Evolutionary conservation across 2,797 vertebrate genomes (phyloP).

Genomic region (Passerculus sandwichensis): DNA sequence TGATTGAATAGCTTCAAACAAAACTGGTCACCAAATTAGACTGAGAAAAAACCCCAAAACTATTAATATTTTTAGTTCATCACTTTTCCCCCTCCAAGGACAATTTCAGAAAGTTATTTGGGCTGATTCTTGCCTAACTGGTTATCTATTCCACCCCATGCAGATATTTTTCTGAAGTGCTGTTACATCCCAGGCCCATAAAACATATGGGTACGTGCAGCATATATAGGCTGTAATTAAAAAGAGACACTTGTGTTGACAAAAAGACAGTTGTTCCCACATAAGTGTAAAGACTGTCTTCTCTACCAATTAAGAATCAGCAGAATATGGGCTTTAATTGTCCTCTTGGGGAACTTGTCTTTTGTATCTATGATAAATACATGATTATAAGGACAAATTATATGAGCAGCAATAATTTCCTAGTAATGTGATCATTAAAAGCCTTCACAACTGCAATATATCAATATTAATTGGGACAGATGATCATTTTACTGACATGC

Average conservation of each 20-base stretch:
- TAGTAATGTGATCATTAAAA: conserved; percentile 88
- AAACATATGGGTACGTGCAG: background rate
- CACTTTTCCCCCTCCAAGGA: background rate
- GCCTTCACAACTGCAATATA: conserved; percentile 83
- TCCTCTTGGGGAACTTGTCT: conserved; percentile 78
- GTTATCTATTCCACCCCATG: conserved; percentile 18
- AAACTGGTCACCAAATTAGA: background rate
- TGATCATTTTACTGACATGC: conserved; percentile 84
- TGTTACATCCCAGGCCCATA: background rate
- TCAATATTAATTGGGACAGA: conserved; percentile 92
- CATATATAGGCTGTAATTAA: conserved; percentile 51
- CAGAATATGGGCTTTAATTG: conserved; percentile 75
- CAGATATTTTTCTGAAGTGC: background rate
- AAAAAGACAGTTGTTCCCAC: conserved; percentile 49
- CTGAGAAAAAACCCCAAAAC: background rate
- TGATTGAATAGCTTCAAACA: background rate
- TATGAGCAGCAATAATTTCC: conserved; percentile 88
- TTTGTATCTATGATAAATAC: conserved; percentile 86
- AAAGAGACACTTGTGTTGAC: conserved; percentile 58
- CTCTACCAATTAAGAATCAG: conserved; percentile 76
- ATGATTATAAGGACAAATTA: conserved; percentile 92
- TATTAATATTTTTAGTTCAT: background rate
- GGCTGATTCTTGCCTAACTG: background rate
- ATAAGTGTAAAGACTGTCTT: conserved; percentile 54
- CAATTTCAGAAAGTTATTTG: background rate